Percentiles rank a stretch among this genome's conserved stretches.
Conservation (phyloP, 2,113 vertebrate genomes). For the Nothocercus nigrocapillus region DNA sequence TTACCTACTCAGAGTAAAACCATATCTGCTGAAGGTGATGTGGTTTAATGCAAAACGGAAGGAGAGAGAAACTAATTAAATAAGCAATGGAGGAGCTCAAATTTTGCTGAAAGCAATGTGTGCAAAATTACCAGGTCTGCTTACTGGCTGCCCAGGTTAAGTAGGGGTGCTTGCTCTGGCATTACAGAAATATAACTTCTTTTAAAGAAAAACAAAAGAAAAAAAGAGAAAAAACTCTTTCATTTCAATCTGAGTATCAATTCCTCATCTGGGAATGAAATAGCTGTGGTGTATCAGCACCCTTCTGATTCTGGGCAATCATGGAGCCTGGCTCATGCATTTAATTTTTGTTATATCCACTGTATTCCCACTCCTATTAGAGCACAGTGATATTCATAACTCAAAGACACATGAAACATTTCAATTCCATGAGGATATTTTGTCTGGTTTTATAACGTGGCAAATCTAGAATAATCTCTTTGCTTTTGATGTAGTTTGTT, state of each 20-base stretch:
- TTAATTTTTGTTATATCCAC: background rate
- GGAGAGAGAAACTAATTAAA: background rate
- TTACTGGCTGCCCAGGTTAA: background rate
- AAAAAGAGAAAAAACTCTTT: background rate
- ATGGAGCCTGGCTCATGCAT: background rate
- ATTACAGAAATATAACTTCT: background rate
- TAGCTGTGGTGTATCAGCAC: background rate
- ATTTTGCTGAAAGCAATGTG: background rate
- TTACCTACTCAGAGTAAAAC: background rate
- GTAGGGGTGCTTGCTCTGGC: background rate
- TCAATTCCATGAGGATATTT: background rate
- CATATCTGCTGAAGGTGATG: background rate
- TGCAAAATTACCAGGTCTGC: background rate
- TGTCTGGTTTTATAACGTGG: background rate
- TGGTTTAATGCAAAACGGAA: background rate
- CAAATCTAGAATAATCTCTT: background rate
- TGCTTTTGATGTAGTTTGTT: background rate
- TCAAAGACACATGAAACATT: background rate
- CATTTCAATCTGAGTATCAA: background rate
- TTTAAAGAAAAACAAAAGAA: too few relatives aligned
- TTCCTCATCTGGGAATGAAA: background rate
- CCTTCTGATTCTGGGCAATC: constrained; percentile 29
- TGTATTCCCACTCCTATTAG: background rate
- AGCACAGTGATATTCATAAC: background rate
- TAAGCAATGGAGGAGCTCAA: background rate